Conservation (phyloP, 2,888 invertebrate genomes). For the Eretmocerus hayati region DNA sequence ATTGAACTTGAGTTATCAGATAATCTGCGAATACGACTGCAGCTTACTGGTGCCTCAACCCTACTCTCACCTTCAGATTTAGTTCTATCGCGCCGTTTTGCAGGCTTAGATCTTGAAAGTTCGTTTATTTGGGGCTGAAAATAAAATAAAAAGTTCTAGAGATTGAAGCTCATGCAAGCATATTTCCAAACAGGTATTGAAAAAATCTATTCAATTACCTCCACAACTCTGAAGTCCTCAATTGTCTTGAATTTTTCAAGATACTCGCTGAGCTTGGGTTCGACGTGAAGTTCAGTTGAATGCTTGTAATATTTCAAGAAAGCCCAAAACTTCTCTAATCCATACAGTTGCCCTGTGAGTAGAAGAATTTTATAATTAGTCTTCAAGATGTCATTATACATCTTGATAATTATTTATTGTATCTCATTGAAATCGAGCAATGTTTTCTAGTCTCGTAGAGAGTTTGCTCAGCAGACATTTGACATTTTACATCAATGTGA, state of each 20-base stretch:
- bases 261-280: slow-evolving; percentile 64
- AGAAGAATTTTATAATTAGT: too few relatives aligned
- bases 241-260: slow-evolving; percentile 76
- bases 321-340: slow-evolving; percentile 98
- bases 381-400: too few relatives aligned
- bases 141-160: not conserved
- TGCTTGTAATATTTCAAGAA: slow-evolving; percentile 95
- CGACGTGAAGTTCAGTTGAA: slow-evolving; percentile 65
- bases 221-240: slow-evolving; percentile 80
- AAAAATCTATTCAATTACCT: slow-evolving; percentile 48
- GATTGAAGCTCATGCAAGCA: not conserved
- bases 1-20: slow-evolving; percentile 43
- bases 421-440: too few relatives aligned
- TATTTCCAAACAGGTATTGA: not conserved
- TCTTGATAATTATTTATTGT: too few relatives aligned
- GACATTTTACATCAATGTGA: too few relatives aligned
- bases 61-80: slow-evolving; percentile 58
- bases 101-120: slow-evolving; percentile 49
- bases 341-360: slow-evolving; percentile 95
- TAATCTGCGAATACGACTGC: slow-evolving; percentile 39
- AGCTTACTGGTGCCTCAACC: slow-evolving; percentile 35
- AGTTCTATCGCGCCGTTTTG: slow-evolving; percentile 57
- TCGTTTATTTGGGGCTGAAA: slow-evolving; percentile 58
- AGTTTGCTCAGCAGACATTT: too few relatives aligned
- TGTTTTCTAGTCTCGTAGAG: too few relatives aligned